Conservation (phyloP, 1,140 invertebrate species). For the Bradynema listronoti region DNA sequence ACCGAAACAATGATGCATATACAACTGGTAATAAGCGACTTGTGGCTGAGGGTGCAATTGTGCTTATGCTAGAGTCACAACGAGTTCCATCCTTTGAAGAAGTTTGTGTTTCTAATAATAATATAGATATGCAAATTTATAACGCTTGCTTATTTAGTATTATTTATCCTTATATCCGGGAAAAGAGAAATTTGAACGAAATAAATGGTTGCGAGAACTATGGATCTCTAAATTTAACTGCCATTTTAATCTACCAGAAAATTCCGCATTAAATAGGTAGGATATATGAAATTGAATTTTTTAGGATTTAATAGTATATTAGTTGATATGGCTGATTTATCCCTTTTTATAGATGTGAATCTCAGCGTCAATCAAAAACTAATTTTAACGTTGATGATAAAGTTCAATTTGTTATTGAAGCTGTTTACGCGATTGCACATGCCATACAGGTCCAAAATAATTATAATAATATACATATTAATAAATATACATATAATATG, state of each 20-base stretch:
- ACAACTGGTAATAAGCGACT: slow-evolving; percentile 65
- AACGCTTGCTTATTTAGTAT: slow-evolving; percentile 62
- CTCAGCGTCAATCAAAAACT: slow-evolving; percentile 51
- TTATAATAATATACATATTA: no score
- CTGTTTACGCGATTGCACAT: slow-evolving; percentile 72
- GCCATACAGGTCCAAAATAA: slow-evolving; percentile 67
- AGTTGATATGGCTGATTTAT: no score
- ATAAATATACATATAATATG: no score
- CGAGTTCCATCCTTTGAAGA: slow-evolving; percentile 54
- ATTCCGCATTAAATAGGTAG: slow-evolving; percentile 29
- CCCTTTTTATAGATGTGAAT: slow-evolving; percentile 59
- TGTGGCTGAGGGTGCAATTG: slow-evolving; percentile 66
- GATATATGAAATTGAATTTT: neutral
- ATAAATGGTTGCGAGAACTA: slow-evolving; percentile 71
- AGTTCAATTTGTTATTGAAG: slow-evolving; percentile 79
- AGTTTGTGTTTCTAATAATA: slow-evolving; percentile 19
- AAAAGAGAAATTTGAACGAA: slow-evolving; percentile 60
- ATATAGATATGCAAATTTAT: slow-evolving; percentile 7
- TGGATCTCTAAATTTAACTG: slow-evolving; percentile 72
- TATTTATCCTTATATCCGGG: slow-evolving; percentile 66
- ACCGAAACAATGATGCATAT: slow-evolving; percentile 64
- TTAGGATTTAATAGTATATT: no score
- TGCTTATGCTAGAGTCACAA: slow-evolving; percentile 54
- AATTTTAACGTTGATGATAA: slow-evolving; percentile 70
- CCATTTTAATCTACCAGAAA: slow-evolving; percentile 59